Evolutionary conservation across 2,888 invertebrate genomes (phyloP), one percentile per base, ranked within the genome.

Genomic region (Nesidiocoris tenuis): DNA sequence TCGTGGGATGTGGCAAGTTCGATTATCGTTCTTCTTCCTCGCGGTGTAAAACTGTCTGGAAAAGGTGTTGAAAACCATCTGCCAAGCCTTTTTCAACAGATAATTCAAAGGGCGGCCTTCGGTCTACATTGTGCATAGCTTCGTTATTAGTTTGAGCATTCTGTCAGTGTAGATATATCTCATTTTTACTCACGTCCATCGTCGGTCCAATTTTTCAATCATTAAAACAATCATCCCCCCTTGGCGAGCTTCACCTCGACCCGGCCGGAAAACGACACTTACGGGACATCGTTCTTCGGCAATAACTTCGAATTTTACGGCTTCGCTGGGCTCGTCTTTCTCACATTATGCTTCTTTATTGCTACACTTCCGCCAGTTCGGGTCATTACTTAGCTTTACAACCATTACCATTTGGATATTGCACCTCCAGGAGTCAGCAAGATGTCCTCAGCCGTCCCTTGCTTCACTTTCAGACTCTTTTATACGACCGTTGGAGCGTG

Each of bases 381-480:
- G 70, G 70, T 70, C 70, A 70, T 70, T 70, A 70, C 70, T 70
- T 70, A 70, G 59, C 59, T 59, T 59, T 59, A 59, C 59, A 17
- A 57, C n/a, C 70, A 59, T 70, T 59, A 59, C 70, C 70, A 70
- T 70, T 59, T 57, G 22, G 70, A 59, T 70, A 70, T 59, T 70
- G 59, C 70, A 70, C 70, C 70, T 70, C 70, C 25, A 54, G 70
- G 70, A 39, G 39, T 39, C 39, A 7, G 39, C 39, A 39, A 39
- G 39, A 39, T 12, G 39, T 3, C 12, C 39, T 39, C 39, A 7
- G 39, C 39, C 39, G 12, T 39, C 39, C 5, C 39, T 39, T 7
- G 39, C 39, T 12, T 39, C 12, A 39, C 39, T 39, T 39, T 7
- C 39, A 39, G 39, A 39, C 39, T 3, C 12, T 12, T 39, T 39